Evolutionary conservation across 2,888 invertebrate genomes (phyloP).

Genomic region (Parochlus steinenii): DNA sequence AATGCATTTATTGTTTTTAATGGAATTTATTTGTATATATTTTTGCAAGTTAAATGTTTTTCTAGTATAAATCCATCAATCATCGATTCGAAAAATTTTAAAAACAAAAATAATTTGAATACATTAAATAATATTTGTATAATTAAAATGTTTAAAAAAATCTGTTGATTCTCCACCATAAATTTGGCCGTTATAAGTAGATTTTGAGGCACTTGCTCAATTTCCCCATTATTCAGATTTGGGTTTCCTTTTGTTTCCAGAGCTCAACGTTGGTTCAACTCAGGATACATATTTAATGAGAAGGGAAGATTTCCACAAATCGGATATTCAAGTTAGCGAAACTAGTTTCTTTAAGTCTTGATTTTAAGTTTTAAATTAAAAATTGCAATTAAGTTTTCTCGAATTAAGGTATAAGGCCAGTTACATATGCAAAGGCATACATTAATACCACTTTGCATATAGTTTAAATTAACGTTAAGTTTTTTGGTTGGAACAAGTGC

Average conservation of each 20-base stretch:
- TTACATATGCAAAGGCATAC: no score
- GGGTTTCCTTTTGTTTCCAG: slow-evolving; percentile 9
- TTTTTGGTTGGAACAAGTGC: no score
- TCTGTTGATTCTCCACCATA: background rate
- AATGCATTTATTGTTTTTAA: background rate
- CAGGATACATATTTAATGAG: slow-evolving; percentile 11
- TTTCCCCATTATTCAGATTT: no score
- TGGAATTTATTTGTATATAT: background rate
- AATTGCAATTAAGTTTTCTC: no score
- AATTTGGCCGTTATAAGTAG: background rate
- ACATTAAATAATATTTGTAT: no score
- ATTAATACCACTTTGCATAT: no score
- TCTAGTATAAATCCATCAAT: no score
- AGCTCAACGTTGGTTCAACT: slow-evolving; percentile 11
- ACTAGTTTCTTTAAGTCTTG: slow-evolving; percentile 11
- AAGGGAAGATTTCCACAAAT: slow-evolving; percentile 11
- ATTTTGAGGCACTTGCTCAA: background rate
- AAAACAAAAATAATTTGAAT: no score
- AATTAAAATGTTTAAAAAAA: slow-evolving; percentile 1
- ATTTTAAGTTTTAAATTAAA: slow-evolving; percentile 11
- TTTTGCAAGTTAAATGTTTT: slow-evolving; percentile 1
- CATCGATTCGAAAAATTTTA: no score
- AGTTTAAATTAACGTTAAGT: no score
- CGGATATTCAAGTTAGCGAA: slow-evolving; percentile 11
- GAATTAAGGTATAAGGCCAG: no score